Evolutionary conservation across 2,113 vertebrate species (phyloP).

Genomic region (Cyphomyrus plagiostoma): DNA sequence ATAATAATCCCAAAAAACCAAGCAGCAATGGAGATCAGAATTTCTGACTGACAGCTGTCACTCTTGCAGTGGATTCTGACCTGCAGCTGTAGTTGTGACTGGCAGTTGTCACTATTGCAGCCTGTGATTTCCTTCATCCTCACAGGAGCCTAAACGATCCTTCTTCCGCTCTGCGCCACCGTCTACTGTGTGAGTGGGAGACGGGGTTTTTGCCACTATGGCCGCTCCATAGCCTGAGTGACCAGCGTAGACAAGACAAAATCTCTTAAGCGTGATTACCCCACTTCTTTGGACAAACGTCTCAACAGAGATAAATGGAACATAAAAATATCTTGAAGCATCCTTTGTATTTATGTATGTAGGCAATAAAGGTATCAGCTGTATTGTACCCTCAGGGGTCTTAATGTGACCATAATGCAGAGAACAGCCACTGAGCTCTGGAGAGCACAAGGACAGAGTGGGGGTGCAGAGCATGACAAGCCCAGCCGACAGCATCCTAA

Average conservation of each 20-base stretch:
- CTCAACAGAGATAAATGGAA: not conserved
- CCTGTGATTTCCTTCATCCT: not conserved
- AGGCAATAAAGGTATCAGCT: not conserved
- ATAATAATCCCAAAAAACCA: not conserved
- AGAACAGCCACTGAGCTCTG: not conserved
- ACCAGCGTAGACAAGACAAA: not conserved
- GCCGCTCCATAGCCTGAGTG: not conserved
- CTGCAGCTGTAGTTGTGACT: not conserved
- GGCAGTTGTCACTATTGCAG: not conserved
- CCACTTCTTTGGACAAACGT: not conserved
- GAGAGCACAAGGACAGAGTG: not conserved
- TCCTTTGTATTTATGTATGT: not conserved
- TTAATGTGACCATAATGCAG: not conserved
- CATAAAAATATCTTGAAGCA: not conserved
- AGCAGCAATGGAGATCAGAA: not conserved
- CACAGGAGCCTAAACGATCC: not conserved
- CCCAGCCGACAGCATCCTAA: not conserved
- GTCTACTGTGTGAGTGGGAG: not conserved
- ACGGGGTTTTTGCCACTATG: not conserved
- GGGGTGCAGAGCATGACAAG: not conserved
- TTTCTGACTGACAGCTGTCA: not conserved
- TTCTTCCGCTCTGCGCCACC: not conserved
- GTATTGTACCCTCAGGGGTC: not conserved
- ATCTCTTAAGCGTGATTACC: not conserved
- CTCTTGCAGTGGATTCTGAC: not conserved